Conservation (phyloP, 2,797 vertebrate genomes). For the Fringilla coelebs region DNA sequence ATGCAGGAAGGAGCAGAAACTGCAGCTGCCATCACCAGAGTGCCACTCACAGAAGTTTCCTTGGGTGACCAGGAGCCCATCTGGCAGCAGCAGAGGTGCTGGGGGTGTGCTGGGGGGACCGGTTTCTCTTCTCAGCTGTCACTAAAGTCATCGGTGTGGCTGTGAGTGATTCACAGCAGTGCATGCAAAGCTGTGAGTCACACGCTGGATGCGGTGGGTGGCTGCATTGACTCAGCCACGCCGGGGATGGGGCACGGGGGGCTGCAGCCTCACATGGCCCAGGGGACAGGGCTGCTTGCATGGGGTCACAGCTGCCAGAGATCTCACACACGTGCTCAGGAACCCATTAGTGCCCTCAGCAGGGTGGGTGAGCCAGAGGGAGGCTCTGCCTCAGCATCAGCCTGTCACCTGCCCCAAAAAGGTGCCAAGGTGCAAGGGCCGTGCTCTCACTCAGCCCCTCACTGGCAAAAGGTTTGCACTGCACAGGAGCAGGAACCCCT, state of each 20-base stretch:
- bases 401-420: not conserved
- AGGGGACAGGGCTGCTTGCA: accelerated
- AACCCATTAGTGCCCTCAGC: not conserved
- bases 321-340: accelerated
- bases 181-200: constrained; percentile 71
- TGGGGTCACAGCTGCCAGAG: accelerated
- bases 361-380: accelerated
- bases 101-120: not conserved
- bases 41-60: not conserved
- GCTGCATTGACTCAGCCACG: constrained; percentile 53
- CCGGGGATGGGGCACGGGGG: not conserved
- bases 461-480: not conserved
- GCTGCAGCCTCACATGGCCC: not conserved
- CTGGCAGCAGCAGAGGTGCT: not conserved
- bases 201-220: constrained; percentile 45
- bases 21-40: not conserved
- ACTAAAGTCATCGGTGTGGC: constrained; percentile 52
- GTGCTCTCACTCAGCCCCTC: accelerated
- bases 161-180: constrained; percentile 70
- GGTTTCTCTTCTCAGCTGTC: constrained; percentile 45
- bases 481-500: not conserved
- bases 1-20: not conserved
- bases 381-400: not conserved
- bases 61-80: not conserved
- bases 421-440: not conserved